Evolutionary conservation across 2,797 vertebrate genomes (phyloP).

Genomic region (Artibeus lituratus): DNA sequence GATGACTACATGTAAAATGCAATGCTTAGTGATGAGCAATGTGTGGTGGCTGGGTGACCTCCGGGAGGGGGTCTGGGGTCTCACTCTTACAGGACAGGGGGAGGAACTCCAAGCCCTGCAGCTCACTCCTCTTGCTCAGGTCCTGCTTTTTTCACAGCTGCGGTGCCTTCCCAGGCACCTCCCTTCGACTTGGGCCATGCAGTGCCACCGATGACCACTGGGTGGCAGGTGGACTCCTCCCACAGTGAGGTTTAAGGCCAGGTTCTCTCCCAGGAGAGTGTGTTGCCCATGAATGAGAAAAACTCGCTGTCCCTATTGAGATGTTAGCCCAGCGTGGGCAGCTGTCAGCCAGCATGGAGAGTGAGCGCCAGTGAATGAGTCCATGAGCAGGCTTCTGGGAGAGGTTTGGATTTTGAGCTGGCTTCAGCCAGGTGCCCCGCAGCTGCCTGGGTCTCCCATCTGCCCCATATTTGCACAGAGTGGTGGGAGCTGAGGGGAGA

Average conservation of each 20-base stretch:
- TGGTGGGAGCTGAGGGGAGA: background rate
- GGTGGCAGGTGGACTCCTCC: conserved; percentile 22
- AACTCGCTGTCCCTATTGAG: background rate
- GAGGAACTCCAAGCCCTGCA: background rate
- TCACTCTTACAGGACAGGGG: background rate
- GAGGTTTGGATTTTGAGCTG: background rate
- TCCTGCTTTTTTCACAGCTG: too few species aligned
- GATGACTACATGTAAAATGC: background rate
- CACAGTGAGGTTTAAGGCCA: background rate
- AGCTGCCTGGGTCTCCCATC: background rate
- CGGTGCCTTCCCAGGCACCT: accelerated
- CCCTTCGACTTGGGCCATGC: background rate
- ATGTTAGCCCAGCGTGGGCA: background rate
- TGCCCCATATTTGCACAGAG: background rate
- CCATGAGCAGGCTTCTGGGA: background rate
- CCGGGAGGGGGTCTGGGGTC: background rate
- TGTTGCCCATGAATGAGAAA: background rate
- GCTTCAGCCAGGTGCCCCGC: background rate
- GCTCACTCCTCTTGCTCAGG: accelerated
- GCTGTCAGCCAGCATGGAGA: background rate
- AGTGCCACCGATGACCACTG: background rate
- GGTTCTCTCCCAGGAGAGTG: background rate
- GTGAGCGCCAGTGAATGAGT: background rate
- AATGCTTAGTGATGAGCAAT: background rate
- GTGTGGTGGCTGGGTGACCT: background rate